Evolutionary conservation across 2,888 invertebrate species (phyloP).

Genomic region (Asteroscopus sphinx): DNA sequence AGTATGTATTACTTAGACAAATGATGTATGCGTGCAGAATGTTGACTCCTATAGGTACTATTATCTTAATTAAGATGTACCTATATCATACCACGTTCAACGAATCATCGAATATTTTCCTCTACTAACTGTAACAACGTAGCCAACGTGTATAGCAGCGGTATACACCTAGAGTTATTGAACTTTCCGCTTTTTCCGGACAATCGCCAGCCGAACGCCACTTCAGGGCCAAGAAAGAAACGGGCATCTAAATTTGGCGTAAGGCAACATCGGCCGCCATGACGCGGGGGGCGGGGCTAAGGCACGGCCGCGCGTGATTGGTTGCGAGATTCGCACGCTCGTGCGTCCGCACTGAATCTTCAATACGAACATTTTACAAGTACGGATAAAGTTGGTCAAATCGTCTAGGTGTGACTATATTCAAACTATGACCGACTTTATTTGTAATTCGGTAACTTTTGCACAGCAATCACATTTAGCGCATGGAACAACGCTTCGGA

Average conservation of each 20-base stretch:
- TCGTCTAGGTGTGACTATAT: slow-evolving; percentile 30
- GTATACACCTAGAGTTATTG: slow-evolving; percentile 40
- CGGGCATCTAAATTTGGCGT: slow-evolving; percentile 84
- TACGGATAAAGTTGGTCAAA: slow-evolving; percentile 47
- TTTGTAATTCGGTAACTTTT: slow-evolving; percentile 27
- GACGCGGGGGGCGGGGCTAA: slow-evolving; percentile 81
- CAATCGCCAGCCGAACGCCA: slow-evolving; percentile 46
- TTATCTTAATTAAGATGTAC: neutral
- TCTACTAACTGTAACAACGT: neutral
- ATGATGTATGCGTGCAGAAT: neutral
- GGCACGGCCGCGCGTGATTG: slow-evolving; percentile 79
- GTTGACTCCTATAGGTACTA: no score
- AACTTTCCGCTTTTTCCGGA: slow-evolving; percentile 57
- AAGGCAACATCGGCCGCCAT: slow-evolving; percentile 84
- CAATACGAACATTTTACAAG: slow-evolving; percentile 58
- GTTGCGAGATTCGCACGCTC: slow-evolving; percentile 77
- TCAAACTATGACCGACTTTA: slow-evolving; percentile 25
- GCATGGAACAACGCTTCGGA: slow-evolving; percentile 54
- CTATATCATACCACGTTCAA: neutral
- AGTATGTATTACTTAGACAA: no score
- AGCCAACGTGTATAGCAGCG: slow-evolving; percentile 2
- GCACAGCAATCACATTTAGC: slow-evolving; percentile 27
- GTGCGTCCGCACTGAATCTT: slow-evolving; percentile 67
- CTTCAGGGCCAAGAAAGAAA: slow-evolving; percentile 71
- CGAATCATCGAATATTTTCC: neutral